These are phyloP conservation scores for Phymanthus crucifer DNA, from an alignment of 92 coral and sea anemone species.

Conservation along the genomic window DNA sequence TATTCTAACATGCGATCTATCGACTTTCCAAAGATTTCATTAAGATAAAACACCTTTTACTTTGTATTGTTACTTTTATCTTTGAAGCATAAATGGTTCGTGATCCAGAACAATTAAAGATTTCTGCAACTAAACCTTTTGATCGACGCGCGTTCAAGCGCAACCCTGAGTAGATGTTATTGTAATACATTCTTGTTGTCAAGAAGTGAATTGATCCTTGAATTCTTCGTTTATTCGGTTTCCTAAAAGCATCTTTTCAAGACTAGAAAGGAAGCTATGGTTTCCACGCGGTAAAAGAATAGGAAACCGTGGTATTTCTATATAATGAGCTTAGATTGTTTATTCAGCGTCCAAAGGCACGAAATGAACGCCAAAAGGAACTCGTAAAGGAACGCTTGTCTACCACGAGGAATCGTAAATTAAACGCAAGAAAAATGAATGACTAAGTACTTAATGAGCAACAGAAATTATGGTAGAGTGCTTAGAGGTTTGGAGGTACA, in stretches of 20 bases:
- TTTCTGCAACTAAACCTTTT: background rate
- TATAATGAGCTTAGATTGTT: conserved; percentile 29
- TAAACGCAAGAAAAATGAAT: background rate
- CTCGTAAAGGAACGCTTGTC: background rate
- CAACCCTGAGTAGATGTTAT: background rate
- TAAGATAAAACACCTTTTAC: background rate
- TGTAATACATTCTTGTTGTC: background rate
- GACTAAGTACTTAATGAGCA: background rate
- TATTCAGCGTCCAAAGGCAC: conserved; percentile 17
- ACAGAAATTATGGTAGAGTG: background rate
- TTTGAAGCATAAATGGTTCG: background rate
- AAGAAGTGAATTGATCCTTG: background rate
- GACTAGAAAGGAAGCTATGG: conserved; percentile 11
- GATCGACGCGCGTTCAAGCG: background rate
- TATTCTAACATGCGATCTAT: background rate
- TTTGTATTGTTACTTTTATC: background rate
- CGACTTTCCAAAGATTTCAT: background rate
- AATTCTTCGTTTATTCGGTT: background rate
- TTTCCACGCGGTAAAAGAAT: conserved; percentile 11
- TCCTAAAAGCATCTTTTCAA: background rate
- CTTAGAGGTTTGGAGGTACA: background rate
- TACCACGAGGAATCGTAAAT: background rate
- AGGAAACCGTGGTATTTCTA: conserved; percentile 36
- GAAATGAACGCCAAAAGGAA: background rate
- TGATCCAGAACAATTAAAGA: background rate